Conservation (phyloP, 2,888 invertebrate genomes). For the Rhagonycha fulva region DNA sequence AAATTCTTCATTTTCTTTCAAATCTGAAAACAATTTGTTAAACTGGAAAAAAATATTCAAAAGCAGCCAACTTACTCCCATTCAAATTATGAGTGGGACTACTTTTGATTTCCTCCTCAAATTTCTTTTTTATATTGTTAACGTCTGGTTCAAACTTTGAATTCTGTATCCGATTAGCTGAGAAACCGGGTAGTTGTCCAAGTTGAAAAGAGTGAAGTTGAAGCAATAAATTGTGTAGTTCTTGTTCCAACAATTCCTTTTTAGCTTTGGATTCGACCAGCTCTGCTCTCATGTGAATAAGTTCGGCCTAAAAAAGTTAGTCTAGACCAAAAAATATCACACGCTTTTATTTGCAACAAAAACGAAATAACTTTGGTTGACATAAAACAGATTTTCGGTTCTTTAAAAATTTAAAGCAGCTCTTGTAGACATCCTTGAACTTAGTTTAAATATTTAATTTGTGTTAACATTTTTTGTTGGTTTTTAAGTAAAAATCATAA, state of each 20-base stretch:
- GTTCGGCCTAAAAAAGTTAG: conserved; percentile 68
- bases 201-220: conserved; percentile 66
- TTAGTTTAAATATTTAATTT: not conserved
- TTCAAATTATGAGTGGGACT: conserved; percentile 51
- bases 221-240: conserved; percentile 64
- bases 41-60: not conserved
- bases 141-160: conserved; percentile 52
- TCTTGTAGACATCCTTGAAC: not conserved
- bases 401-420: not conserved
- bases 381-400: not conserved
- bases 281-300: conserved; percentile 75
- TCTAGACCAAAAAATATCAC: conserved; percentile 10
- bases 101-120: conserved; percentile 53
- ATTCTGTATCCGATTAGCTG: conserved; percentile 50
- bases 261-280: conserved; percentile 71
- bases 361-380: not conserved
- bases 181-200: conserved; percentile 56
- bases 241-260: conserved; percentile 63
- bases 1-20: conserved; percentile 46
- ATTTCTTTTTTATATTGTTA: conserved; percentile 53
- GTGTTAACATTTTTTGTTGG: not conserved
- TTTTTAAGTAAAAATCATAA: not conserved
- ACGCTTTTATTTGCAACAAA: conserved; percentile 7
- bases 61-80: conserved; percentile 10
- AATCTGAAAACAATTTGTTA: conserved; percentile 35